Conservation (phyloP, 2,113 vertebrate genomes). For the Pseudolaguvia tuberculata region DNA sequence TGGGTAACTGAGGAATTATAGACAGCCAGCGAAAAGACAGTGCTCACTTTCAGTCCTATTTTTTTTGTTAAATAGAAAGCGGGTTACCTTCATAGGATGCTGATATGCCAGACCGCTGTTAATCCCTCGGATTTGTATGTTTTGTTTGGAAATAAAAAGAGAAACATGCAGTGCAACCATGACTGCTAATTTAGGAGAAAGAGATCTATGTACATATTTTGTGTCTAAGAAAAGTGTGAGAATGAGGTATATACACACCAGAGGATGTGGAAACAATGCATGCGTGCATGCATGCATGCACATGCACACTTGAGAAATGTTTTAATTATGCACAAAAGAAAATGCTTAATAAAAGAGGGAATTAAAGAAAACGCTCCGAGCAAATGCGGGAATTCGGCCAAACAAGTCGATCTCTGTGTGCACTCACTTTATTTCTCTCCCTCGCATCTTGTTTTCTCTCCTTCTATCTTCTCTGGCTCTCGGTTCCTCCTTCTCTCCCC, state of each 20-base stretch:
- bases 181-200: conserved; percentile 43
- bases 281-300: conserved; percentile 51
- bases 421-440: conserved; percentile 63
- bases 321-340: conserved; percentile 74
- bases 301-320: conserved; percentile 73
- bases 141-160: conserved; percentile 42
- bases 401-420: conserved; percentile 75
- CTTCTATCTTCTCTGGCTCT: conserved; percentile 53
- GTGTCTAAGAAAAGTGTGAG: conserved; percentile 28
- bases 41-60: conserved; percentile 69
- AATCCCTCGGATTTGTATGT: conserved; percentile 60
- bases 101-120: conserved; percentile 67
- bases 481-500: conserved; percentile 57
- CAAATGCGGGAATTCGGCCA: conserved; percentile 87
- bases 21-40: conserved; percentile 58
- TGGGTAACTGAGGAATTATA: conserved; percentile 63
- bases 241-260: conserved; percentile 26
- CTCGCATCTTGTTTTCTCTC: conserved; percentile 42
- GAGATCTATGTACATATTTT: conserved; percentile 38
- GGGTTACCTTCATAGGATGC: conserved; percentile 68
- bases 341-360: conserved; percentile 73
- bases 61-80: conserved; percentile 73
- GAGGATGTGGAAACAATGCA: conserved; percentile 51
- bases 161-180: conserved; percentile 48
- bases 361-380: conserved; percentile 73